Conservation (phyloP, 2,113 vertebrate species). For the Marmota flaviventris region DNA sequence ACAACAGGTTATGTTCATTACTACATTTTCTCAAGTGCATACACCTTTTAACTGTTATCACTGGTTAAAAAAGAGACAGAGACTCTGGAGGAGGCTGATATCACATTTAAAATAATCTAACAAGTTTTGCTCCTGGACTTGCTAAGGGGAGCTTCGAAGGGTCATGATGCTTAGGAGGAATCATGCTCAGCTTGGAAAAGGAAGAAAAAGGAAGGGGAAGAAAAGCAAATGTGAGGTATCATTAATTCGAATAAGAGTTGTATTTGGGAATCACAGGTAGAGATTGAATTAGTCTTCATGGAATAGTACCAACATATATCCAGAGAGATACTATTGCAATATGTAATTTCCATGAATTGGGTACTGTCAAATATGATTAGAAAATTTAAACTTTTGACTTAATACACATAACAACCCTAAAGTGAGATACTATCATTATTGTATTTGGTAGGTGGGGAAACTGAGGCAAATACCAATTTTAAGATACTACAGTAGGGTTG, state of each 20-base stretch:
- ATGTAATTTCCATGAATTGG: background rate
- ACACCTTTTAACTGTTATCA: background rate
- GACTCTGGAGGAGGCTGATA: background rate
- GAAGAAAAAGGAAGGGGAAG: background rate
- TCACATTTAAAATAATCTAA: background rate
- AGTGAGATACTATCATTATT: background rate
- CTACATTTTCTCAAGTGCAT: background rate
- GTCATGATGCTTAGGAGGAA: background rate
- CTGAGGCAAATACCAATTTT: background rate
- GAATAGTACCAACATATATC: background rate
- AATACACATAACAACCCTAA: background rate
- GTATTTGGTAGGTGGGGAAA: background rate
- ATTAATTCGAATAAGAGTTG: background rate
- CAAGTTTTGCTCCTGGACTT: constrained; percentile 16
- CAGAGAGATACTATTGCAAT: background rate
- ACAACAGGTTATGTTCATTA: background rate
- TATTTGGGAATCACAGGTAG: background rate
- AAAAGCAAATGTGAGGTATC: background rate
- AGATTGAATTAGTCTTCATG: background rate
- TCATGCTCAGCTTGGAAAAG: background rate
- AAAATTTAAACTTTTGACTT: background rate
- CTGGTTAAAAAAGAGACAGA: background rate
- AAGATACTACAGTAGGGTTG: background rate
- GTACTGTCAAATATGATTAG: background rate
- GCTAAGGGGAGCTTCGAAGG: background rate